These are phyloP conservation scores for Macrophya annulata DNA, from an alignment of 2,888 invertebrate genomes.

Conservation along the genomic window DNA sequence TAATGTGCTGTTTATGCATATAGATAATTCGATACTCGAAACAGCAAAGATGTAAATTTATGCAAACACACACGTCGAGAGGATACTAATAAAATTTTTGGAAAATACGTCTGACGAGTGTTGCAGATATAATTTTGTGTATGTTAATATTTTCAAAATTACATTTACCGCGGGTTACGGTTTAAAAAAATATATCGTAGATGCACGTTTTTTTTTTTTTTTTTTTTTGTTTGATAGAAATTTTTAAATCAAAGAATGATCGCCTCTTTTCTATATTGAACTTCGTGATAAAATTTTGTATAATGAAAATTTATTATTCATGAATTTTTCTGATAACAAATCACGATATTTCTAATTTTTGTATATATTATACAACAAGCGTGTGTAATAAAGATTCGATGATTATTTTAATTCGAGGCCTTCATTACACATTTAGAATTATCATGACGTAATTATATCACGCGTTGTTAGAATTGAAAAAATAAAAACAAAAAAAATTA, in stretches of 20 bases:
- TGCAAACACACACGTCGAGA: not conserved
- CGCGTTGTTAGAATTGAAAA: not conserved
- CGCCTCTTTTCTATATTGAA: not conserved
- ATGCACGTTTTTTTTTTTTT: not conserved
- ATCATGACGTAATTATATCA: not conserved
- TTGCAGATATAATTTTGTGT: not conserved
- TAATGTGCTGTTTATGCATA: not conserved
- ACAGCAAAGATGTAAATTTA: slow-evolving; percentile 4
- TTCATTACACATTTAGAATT: not conserved
- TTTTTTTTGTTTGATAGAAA: not conserved
- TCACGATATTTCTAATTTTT: not conserved
- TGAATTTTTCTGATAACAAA: not conserved
- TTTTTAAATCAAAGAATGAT: not conserved
- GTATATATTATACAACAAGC: no score
- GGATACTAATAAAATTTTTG: not conserved
- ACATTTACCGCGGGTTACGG: no score
- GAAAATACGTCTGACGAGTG: not conserved
- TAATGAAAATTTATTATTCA: not conserved
- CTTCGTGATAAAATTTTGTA: not conserved
- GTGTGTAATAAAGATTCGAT: slow-evolving; percentile 2
- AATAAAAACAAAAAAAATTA: no score
- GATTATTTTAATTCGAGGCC: not conserved
- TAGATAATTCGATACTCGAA: slow-evolving; percentile 21
- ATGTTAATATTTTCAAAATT: no score
- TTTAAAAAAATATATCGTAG: not conserved